These are phyloP conservation scores for Erebia aethiops DNA, from an alignment of 2,888 invertebrate genomes.

Conservation along the genomic window DNA sequence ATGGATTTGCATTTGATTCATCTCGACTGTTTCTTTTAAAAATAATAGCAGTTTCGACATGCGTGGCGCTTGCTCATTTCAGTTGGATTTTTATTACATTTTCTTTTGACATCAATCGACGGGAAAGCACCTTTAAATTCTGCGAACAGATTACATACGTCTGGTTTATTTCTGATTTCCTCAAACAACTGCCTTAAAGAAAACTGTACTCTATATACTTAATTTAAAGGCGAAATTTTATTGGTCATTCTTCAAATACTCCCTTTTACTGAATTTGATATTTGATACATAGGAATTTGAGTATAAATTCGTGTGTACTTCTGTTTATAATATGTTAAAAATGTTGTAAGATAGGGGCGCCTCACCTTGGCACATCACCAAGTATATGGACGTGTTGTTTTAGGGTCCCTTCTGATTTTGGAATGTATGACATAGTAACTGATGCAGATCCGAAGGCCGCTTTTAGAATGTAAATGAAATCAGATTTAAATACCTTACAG, in stretches of 20 bases:
- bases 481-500: not conserved
- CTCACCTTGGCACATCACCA: conserved; percentile 45
- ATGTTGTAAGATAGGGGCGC: conserved; percentile 40
- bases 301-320: conserved; percentile 37
- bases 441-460: conserved; percentile 19
- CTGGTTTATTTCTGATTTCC: conserved; percentile 43
- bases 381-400: conserved; percentile 37
- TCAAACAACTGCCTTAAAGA: conserved; percentile 26
- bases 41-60: too few relatives aligned
- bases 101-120: conserved; percentile 20
- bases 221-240: not conserved
- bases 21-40: too few relatives aligned
- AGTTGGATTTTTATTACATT: not conserved
- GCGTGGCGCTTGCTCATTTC: not conserved
- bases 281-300: conserved; percentile 33
- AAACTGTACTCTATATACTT: conserved; percentile 5
- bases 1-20: too few relatives aligned
- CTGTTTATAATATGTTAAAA: conserved; percentile 19
- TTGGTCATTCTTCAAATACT: not conserved
- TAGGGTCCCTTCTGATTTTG: conserved; percentile 28
- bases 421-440: conserved; percentile 22
- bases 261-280: conserved; percentile 17
- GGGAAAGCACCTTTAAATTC: conserved; percentile 31
- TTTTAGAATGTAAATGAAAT: conserved; percentile 1
- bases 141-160: conserved; percentile 31